Conservation (phyloP, 2,113 vertebrate genomes). For the cattle (Bos taurus) region DNA sequence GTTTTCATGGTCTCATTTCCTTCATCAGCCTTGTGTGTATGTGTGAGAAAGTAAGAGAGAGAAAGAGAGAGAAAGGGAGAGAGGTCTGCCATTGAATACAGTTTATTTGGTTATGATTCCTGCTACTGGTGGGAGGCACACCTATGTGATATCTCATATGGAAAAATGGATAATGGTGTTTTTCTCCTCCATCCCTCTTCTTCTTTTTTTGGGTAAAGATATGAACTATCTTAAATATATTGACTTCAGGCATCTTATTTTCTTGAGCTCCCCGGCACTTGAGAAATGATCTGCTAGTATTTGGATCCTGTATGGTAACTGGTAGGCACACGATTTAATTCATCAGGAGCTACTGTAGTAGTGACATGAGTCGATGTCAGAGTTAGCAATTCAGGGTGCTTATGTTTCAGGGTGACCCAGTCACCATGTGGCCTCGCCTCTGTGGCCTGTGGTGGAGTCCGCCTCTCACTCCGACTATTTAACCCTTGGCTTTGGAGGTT, state of each 20-base stretch:
- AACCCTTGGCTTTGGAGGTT: background rate
- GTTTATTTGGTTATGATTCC: background rate
- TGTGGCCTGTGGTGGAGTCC: too few species aligned
- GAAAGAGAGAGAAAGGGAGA: background rate
- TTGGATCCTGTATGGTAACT: background rate
- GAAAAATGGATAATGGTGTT: background rate
- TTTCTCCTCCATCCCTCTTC: too few species aligned
- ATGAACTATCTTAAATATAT: background rate
- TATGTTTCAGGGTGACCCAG: fast-evolving
- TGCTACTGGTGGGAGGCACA: background rate
- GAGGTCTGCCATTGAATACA: background rate
- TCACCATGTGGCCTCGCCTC: fast-evolving
- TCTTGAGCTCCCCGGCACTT: background rate
- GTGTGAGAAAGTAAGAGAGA: background rate
- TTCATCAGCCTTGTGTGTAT: background rate
- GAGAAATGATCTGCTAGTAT: background rate
- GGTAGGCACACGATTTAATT: background rate
- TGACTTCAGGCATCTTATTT: background rate
- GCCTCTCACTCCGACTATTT: fast-evolving
- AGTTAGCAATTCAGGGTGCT: background rate
- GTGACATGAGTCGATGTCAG: background rate
- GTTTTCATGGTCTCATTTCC: background rate
- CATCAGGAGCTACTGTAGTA: background rate
- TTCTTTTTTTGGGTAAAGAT: background rate
- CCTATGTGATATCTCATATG: background rate